Evolutionary conservation across 2,888 invertebrate species (phyloP), one percentile per base, ranked within the genome.

Genomic region (Drosophila longiperda): DNA sequence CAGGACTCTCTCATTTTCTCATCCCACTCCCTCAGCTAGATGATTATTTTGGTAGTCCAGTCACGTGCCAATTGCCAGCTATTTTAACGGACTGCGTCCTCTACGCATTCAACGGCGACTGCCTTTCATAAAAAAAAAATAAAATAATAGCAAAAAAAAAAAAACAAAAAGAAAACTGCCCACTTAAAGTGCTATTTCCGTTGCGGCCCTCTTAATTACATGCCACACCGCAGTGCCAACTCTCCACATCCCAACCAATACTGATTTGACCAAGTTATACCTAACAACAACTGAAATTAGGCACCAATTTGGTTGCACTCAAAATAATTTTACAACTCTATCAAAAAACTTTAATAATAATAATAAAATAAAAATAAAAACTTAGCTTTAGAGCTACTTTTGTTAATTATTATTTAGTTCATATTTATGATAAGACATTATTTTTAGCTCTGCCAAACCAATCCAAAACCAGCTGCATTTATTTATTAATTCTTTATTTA

Each of bases 181-280:
- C 83, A 81, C 85, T 87, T 87, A 90, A 87, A 89, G 89, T 79
- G 85, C 84, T 89, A 89, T 84, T 89, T 90, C 80, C 89, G 84
- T 79, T 69, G 75, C 82, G 58, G 73, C 63, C 74, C 73, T 75
- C 89, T 77, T 89, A 90, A 89, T 89, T 90, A 84, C 76, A 87
- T 53, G 61, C 53, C 55, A 26, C 26, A 26, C 63, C 53, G 55
- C 71, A 74, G 68, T 49, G 33, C 12, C 26, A 33, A 9, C 38
- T 29, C 9, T 32, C 20, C 8, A 12, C 57, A 15, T 23, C 15
- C 17, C 32, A 23, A 12, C 23, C 29, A 12, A 29, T 12, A 54
- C 57, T 66, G 70, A 69, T 66, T 84, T 66, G 61, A 67, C 63
- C 53, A 67, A 65, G 74, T 74, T 75, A 62, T 61, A 73, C 78